A percentile compares a stretch with the other conserved stretches of the same genome.
phyloP scores from a whole-genome alignment of 2,888 invertebrate genomes.

The Ctenicera cuprea region DNA sequence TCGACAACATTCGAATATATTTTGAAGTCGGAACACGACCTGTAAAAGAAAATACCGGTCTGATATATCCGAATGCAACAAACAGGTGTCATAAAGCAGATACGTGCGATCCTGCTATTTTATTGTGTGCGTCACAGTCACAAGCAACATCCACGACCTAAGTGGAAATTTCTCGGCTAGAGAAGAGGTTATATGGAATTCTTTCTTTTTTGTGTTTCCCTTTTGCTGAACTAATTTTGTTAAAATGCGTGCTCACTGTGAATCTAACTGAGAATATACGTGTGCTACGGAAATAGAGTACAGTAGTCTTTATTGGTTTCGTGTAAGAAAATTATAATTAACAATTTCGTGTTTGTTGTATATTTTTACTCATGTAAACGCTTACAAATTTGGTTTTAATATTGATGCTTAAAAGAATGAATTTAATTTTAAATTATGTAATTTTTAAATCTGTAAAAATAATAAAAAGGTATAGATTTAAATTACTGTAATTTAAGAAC shows the following conservation, averaged over 20 bases:
- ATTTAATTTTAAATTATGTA: too few species aligned
- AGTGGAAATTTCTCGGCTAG: constrained; percentile 45
- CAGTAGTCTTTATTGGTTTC: too few species aligned
- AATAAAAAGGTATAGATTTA: too few species aligned
- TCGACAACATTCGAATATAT: constrained; percentile 45
- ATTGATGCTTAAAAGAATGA: too few species aligned
- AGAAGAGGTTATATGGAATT: constrained; percentile 39
- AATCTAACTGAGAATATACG: too few species aligned
- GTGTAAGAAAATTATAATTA: too few species aligned
- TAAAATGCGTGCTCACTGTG: neutral
- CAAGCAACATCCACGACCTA: constrained; percentile 39
- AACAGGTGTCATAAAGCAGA: constrained; percentile 67
- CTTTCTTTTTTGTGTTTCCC: constrained; percentile 32
- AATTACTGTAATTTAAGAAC: too few species aligned
- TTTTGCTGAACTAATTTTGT: neutral
- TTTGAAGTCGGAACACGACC: constrained; percentile 46
- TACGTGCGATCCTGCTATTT: constrained; percentile 62
- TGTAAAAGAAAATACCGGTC: constrained; percentile 47
- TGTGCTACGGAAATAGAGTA: too few species aligned
- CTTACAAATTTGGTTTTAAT: too few species aligned
- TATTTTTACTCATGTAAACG: too few species aligned
- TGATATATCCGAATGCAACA: constrained; percentile 59
- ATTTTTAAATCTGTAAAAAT: too few species aligned
- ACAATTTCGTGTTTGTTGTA: too few species aligned
- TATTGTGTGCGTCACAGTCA: constrained; percentile 54